phyloP scores from a whole-genome alignment of 1,140 invertebrate species.

The Trichonephila inaurata region DNA sequence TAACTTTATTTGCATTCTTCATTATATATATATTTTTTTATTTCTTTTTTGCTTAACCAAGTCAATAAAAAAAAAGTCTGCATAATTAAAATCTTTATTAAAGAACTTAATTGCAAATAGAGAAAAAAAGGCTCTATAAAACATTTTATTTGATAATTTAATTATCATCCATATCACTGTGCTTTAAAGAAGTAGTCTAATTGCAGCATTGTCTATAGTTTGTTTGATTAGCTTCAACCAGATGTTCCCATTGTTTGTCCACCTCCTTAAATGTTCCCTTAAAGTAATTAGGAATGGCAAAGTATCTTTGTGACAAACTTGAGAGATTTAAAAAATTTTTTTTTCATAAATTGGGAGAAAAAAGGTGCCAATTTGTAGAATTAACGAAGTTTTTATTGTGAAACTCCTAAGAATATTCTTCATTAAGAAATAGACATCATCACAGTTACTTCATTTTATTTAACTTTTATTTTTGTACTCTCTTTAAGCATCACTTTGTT shows the following conservation, averaged over 20 bases:
- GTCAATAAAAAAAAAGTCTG: slow-evolving; percentile 49
- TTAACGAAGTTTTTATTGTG: slow-evolving; percentile 31
- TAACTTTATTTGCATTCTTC: slow-evolving; percentile 69
- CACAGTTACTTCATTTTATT: slow-evolving; percentile 39
- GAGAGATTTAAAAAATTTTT: slow-evolving; percentile 45
- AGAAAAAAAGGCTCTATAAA: slow-evolving; percentile 64
- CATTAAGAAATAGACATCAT: slow-evolving; percentile 35
- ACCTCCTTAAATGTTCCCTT: slow-evolving; percentile 67
- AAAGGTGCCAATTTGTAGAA: slow-evolving; percentile 42
- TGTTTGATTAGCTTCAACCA: slow-evolving; percentile 75
- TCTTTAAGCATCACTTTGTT: slow-evolving; percentile 39
- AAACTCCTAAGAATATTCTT: slow-evolving; percentile 18
- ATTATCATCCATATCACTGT: slow-evolving; percentile 65
- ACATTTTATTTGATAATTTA: slow-evolving; percentile 76
- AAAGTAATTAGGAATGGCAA: slow-evolving; percentile 70
- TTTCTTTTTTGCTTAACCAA: background rate
- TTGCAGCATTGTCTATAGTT: slow-evolving; percentile 72
- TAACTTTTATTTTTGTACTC: background rate
- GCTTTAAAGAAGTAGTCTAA: slow-evolving; percentile 62
- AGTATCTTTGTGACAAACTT: slow-evolving; percentile 70
- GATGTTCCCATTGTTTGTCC: slow-evolving; percentile 71
- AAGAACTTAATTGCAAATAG: slow-evolving; percentile 62
- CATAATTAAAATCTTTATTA: slow-evolving; percentile 76
- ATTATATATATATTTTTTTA: slow-evolving; percentile 46
- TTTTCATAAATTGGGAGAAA: slow-evolving; percentile 54